Evolutionary conservation across 2,888 invertebrate species (phyloP).

Genomic region (Autographa gamma): DNA sequence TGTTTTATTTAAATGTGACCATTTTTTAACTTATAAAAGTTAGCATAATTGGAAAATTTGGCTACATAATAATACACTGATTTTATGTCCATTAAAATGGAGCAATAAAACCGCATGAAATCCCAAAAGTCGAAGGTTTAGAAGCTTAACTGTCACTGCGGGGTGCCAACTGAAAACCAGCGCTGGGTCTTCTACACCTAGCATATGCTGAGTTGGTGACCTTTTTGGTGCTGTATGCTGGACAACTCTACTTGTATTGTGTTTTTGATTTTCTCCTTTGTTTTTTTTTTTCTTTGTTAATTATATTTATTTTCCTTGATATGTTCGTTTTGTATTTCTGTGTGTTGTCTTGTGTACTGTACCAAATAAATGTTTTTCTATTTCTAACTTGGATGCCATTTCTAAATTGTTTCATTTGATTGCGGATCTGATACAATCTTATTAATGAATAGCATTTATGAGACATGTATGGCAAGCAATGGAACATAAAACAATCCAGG

Average conservation of each 20-base stretch:
- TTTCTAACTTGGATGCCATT: constrained; percentile 12
- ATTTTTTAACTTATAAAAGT: background rate
- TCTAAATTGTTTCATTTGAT: constrained; percentile 23
- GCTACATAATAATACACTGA: background rate
- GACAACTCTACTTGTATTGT: too few relatives aligned
- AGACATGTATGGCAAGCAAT: constrained; percentile 23
- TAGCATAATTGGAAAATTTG: background rate
- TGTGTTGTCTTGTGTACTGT: too few relatives aligned
- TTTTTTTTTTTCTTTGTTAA: too few relatives aligned
- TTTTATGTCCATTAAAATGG: background rate
- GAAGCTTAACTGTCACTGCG: background rate
- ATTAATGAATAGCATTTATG: constrained; percentile 20
- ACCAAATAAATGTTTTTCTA: too few relatives aligned
- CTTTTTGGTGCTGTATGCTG: too few relatives aligned
- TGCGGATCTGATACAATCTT: constrained; percentile 23
- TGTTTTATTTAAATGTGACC: background rate
- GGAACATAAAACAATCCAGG: constrained; percentile 27
- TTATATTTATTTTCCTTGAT: too few relatives aligned
- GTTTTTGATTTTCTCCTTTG: too few relatives aligned
- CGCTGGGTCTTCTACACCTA: too few relatives aligned
- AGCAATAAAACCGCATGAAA: constrained; percentile 26
- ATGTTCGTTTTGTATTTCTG: too few relatives aligned
- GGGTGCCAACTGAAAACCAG: too few relatives aligned
- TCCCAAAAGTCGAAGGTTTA: constrained; percentile 27
- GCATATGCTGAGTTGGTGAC: too few relatives aligned